Evolutionary conservation across 2,113 vertebrate species (phyloP), one percentile per base, ranked within the genome.

Genomic region (Aramus guarauna): DNA sequence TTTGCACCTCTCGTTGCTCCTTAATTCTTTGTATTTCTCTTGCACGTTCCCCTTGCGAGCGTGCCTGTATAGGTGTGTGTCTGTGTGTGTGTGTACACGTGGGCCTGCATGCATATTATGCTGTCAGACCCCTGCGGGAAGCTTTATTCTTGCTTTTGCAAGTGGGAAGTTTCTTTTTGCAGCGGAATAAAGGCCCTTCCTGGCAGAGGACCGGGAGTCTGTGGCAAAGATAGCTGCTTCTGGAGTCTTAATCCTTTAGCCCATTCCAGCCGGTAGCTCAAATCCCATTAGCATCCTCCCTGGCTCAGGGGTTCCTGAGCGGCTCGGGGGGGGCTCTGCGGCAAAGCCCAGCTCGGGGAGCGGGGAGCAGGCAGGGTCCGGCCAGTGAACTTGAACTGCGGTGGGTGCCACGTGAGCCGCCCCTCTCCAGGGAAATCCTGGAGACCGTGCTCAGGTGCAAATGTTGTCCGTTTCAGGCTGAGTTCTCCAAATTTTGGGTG

Each of bases 91-190:
- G 73, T 45, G 30, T 45, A 71, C 83, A 84, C 7, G 23, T 56
- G 80, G 94, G 86, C 47, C 89, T 86, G 68, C 82, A 32, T 22
- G 7, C n/a, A 26, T 36, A 96, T 96, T 96, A 96, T 60, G 75
- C 68, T 96, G 94, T 93, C 95, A 96, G 88, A 62, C 79, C 68
- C 67, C 94, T 41, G 80, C 5, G 1, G 95, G 92, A 75, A 92
- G 88, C 88, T 94, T 93, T 89, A 72, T 89, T 93, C 91, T 86
- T 84, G 85, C 72, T 83, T 92, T 81, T 86, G 76, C 76, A 87
- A 84, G 83, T 75, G 82, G 94, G 88, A 95, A 92, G 82, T 90
- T 94, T 85, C 71, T 80, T 95, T 94, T 77, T 0, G 13, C 21
- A 24, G 68, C 0, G 0, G 76, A 94, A 92, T 94, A 92, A 95